A percentile compares a stretch with the other conserved stretches of the same genome.
These are phyloP conservation scores for Cyanocitta stelleri DNA, from an alignment of 2,113 vertebrate genomes.

Conservation along the genomic window DNA sequence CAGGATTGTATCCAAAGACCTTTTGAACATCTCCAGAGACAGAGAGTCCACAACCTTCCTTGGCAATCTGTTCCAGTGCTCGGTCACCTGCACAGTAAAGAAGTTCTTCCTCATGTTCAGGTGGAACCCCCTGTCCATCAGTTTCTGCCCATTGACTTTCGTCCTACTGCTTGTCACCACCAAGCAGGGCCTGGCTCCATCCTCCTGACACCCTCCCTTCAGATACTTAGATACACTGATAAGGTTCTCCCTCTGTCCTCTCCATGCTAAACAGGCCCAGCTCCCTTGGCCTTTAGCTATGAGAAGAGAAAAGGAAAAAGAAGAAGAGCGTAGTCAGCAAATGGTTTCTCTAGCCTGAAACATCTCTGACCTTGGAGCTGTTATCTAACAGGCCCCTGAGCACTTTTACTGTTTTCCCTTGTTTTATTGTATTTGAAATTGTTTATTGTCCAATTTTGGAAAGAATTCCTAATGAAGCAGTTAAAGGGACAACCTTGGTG, in stretches of 20 bases:
- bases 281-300: background rate
- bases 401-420: background rate
- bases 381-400: background rate
- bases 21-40: background rate
- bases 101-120: background rate
- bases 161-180: background rate
- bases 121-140: background rate
- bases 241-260: background rate
- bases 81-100: background rate
- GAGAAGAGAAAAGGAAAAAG: background rate
- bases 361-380: background rate
- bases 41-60: background rate
- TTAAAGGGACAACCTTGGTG: background rate
- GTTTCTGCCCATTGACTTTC: background rate
- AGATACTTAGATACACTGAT: background rate
- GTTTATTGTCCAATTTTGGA: background rate
- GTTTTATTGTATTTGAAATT: background rate
- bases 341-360: background rate
- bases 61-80: background rate
- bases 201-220: background rate
- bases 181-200: rapidly evolving
- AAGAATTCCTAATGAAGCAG: background rate
- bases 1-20: background rate
- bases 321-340: rapidly evolving
- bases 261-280: background rate